Evolutionary conservation across 2,888 invertebrate genomes (phyloP), one percentile per base, ranked within the genome.

Genomic region (Acleris holmiana): DNA sequence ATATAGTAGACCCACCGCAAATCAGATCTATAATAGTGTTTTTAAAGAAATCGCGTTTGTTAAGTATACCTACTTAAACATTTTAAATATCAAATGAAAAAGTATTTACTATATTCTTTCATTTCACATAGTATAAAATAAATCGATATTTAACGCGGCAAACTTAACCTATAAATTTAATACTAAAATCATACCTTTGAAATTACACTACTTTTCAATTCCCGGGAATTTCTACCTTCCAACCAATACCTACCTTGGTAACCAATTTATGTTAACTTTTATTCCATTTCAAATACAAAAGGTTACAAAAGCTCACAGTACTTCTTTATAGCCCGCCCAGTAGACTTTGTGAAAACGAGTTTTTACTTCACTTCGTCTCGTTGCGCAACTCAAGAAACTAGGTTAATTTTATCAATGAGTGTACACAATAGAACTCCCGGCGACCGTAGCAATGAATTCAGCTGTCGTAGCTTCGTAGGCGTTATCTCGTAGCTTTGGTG

Each of bases 371-470:
- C 60, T 65, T 65, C 60, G 65, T 65, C 64, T 65, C 54, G 47
- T 58, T 53, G 50, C 63, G 50, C 63, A 64, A 65, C 65, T 65
- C 59, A 44, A 60, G 59, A 60, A 65, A 65, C 65, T 62, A 69
- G 70, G 68, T 68, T 78, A 75, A 77, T 75, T 73, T 73, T 76
- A 75, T 75, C 75, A 77, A 76, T 76, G 74, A 73, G 70, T 72
- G 73, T 55, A 60, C 55, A 65, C 64, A 59, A 53, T 56, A 44
- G 49, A 62, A 50, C 55, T 61, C 23, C 50, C 21, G 55, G 56
- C 78, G 76, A 68, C 67, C 74, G 78, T 78, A 75, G 82, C 76
- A 77, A 83, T 85, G 84, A 83, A 84, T 84, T 80, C 81, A 75
- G 75, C 72, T 73, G 76, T 76, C 77, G 76, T 62, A 66, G 61